Base-by-base conservation (phyloP, 2,888 invertebrate genomes). In the Seira ritae region DNA sequence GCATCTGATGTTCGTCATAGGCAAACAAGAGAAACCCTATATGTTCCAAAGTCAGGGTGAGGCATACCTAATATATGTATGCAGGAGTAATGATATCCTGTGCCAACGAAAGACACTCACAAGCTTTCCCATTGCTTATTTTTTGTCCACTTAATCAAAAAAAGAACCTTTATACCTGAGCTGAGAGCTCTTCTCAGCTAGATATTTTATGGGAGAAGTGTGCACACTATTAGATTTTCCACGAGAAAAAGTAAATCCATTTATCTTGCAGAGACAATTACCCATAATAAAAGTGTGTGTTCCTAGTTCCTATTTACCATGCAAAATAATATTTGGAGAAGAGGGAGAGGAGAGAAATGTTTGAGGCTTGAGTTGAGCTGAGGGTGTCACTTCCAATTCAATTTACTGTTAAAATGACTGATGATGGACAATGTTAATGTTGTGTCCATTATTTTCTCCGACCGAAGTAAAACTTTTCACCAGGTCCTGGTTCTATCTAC, bases 171-270 rank as follows among this genome's bases (percentile, higher is more conserved):
- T 31, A 31, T 31, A 31, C 31, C 31, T 31, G 3, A 31, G 31
- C 8, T n/a, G n/a, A n/a, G n/a, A n/a, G n/a, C n/a, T n/a, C n/a
- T n/a, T n/a, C n/a, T n/a, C n/a, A n/a, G n/a, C n/a, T n/a, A n/a
- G 31, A 31, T 31, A 3, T 50, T 50, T 50, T 50, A 50, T 50
- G 15, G 50, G 50, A 15, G 50, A 50, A 3, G 50, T 50, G 50
- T 50, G 50, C 50, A 15, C 50, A 50, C 50, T 50, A 50, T 50
- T 50, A 50, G 50, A 50, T 50, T 50, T 31, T 50, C 50, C 50
- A 42, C 15, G 50, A 50, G 50, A 50, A 50, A 50, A 50, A 50
- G 50, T 50, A 50, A 50, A 50, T 50, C 50, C 50, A 50, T 50
- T 50, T 50, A 50, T 50, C 50, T 50, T 50, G 12, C 50, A 50